Base-by-base conservation (phyloP, 2,888 invertebrate species). In the Diachrysia chrysitis region DNA sequence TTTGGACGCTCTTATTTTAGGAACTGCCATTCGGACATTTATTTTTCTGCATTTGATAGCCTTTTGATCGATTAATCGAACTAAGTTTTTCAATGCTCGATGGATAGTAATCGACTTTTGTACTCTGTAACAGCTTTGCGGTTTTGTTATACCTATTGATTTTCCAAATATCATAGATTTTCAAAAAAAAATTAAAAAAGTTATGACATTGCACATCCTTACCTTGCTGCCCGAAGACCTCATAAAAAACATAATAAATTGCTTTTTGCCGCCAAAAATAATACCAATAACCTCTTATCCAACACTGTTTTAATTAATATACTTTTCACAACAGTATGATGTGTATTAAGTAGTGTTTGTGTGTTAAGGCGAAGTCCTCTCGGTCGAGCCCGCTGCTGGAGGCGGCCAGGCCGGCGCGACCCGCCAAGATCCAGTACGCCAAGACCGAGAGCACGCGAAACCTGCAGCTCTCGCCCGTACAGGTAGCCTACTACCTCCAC, bases 401-500 rank as follows among this genome's bases (percentile, higher is more conserved):
- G 84, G 90, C 93, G 69, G 87, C 93, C 79, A 83, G 92, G 71
- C 89, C 91, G 79, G 85, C 92, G 65, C 89, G 91, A 53, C 85
- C 89, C 65, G 87, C 90, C 88, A 92, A 94, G 88, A 92, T 93
- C 32, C 94, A 93, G 87, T 95, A 91, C 93, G 93, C 95, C 87
- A 96, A 95, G 90, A 94, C 94, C 85, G 96, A 96, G 93, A 96
- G 89, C 92, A 95, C 96, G 87, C 95, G 97, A 93, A 97, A 96
- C 95, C 96, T 97, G 87, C 96, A 96, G 93, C 96, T 97, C 93
- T 96, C 96, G 79, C 96, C 96, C 91, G 96, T 97, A 89, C 97
- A 97, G 97, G 97, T 97, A 89, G n/a, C n/a, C n/a, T n/a, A n/a
- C n/a, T n/a, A n/a, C n/a, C n/a, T n/a, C n/a, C n/a, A n/a, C n/a